Percentiles rank a stretch among this genome's conserved stretches.
Conservation (phyloP, 2,888 invertebrate genomes). For the Scotopteryx bipunctaria region DNA sequence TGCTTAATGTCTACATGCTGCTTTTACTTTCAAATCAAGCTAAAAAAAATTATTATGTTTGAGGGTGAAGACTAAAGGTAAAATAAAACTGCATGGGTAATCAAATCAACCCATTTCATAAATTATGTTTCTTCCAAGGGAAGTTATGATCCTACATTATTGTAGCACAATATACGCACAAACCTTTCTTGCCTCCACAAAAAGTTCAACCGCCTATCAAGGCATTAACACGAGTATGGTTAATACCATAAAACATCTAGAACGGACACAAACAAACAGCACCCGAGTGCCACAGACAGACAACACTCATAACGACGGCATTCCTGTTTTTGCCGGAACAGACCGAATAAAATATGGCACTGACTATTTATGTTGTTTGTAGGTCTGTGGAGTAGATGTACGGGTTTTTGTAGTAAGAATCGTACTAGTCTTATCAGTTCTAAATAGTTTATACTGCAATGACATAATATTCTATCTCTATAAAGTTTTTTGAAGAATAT, state of each 20-base stretch:
- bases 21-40: too few species aligned
- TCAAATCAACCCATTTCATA: too few species aligned
- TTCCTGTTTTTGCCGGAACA: conserved; percentile 32
- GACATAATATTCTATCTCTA: not conserved
- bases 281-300: conserved; percentile 24
- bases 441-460: not conserved
- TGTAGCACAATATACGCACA: not conserved
- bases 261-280: conserved; percentile 33
- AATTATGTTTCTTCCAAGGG: too few species aligned
- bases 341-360: conserved; percentile 39
- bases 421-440: not conserved
- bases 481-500: not conserved
- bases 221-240: conserved; percentile 11
- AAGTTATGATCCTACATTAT: too few species aligned
- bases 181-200: conserved; percentile 12
- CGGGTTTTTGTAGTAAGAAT: conserved; percentile 12
- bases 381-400: conserved; percentile 14
- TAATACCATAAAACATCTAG: conserved; percentile 25
- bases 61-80: too few species aligned
- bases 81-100: too few species aligned
- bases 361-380: conserved; percentile 37
- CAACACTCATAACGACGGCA: conserved; percentile 33
- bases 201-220: conserved; percentile 11
- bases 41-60: too few species aligned
- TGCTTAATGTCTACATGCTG: too few species aligned